A percentile compares a stretch with the other conserved stretches of the same genome.
phyloP scores from a whole-genome alignment of 2,113 vertebrate species.

The Dolichotis patagonum region DNA sequence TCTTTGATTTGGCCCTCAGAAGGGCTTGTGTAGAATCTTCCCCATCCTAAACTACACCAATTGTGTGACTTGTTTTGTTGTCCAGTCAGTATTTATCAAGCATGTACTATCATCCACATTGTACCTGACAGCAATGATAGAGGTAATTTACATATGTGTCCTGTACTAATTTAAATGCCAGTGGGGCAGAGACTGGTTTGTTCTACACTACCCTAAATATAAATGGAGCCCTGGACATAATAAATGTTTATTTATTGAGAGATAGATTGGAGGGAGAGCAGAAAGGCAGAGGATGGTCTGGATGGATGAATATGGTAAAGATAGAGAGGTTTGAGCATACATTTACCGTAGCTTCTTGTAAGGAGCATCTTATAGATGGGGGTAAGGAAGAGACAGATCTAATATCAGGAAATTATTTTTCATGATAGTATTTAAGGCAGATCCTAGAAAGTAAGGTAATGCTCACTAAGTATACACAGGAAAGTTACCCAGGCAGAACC shows the following conservation, averaged over 20 bases:
- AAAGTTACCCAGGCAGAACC: background rate
- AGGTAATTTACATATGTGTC: background rate
- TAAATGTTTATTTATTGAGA: background rate
- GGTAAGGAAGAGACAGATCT: background rate
- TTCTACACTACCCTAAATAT: background rate
- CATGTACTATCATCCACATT: background rate
- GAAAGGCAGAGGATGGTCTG: background rate
- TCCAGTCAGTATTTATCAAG: background rate
- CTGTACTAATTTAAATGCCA: background rate
- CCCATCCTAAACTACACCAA: background rate
- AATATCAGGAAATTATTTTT: background rate
- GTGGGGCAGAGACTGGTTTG: background rate
- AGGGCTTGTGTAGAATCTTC: background rate
- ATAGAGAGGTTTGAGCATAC: background rate
- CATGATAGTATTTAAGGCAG: background rate
- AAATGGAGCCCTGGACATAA: background rate
- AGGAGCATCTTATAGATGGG: background rate
- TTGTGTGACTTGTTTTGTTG: background rate
- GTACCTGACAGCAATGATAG: background rate
- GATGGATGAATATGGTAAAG: background rate
- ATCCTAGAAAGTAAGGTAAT: background rate
- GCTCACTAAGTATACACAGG: background rate
- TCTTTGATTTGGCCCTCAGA: background rate
- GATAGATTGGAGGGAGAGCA: background rate
- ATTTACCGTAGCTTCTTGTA: background rate